Evolutionary conservation across 2,113 vertebrate species (phyloP).

Genomic region (Zosterops hypoxanthus): DNA sequence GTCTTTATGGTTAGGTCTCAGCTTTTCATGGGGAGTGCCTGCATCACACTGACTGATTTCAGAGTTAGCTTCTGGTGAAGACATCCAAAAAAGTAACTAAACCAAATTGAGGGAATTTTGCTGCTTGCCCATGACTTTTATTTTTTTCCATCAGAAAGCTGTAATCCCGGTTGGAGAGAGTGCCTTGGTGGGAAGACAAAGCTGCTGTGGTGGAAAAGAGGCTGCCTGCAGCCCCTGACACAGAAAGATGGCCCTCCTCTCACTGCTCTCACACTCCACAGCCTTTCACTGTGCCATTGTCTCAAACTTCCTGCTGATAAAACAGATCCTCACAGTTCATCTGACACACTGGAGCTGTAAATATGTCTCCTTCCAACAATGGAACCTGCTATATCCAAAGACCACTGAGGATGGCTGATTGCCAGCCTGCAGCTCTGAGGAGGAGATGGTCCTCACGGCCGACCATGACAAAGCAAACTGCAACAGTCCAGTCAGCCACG

Average conservation of each 20-base stretch:
- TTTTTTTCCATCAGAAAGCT: not conserved
- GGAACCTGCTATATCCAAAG: fast-evolving
- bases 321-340: not conserved
- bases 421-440: not conserved
- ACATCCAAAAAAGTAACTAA: not conserved
- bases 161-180: not conserved
- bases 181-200: not conserved
- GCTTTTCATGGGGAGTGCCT: not conserved
- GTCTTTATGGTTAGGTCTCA: not conserved
- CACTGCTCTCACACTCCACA: not conserved
- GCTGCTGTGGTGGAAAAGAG: not conserved
- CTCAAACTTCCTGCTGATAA: not conserved
- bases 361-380: not conserved
- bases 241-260: not conserved
- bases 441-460: not conserved
- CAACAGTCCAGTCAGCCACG: not conserved
- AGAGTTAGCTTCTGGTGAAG: not conserved
- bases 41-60: not conserved
- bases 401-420: fast-evolving
- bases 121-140: not conserved
- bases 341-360: not conserved
- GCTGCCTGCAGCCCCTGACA: not conserved
- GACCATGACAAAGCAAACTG: not conserved
- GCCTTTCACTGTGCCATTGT: fast-evolving
- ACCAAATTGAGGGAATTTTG: not conserved